Base-by-base conservation (phyloP, 2,888 invertebrate genomes). In the Drosophila borealis region DNA sequence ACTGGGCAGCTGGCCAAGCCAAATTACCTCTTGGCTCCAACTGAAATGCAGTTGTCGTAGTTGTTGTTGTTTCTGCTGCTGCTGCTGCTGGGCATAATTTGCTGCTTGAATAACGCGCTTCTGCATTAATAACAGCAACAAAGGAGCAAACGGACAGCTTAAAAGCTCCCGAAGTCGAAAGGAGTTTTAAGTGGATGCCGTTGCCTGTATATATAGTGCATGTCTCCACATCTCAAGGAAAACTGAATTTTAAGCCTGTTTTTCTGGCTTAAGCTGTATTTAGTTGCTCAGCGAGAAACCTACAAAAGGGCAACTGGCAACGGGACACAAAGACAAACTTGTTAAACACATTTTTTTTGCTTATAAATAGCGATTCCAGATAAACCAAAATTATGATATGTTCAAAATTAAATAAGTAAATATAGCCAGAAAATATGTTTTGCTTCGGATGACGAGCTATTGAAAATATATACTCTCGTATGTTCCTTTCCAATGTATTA, bases 141-240 rank as follows among this genome's bases (percentile, higher is more conserved):
- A 54, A 46, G 48, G 60, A 37, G 44, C 42, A 53, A 21, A 42
- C 39, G 50, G 55, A 51, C 77, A 55, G 61, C 44, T 34, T 29
- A 53, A 73, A 37, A 25, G 74, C 74, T 74, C 55, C 62, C 34
- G 61, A 41, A 33, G 10, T 54, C 21, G 10, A 41, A 54, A 65
- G 55, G 42, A 74, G 57, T 50, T 48, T 25, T 46, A 46, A 53
- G 11, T 53, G 37, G 50, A 25, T 25, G 8, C 13, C 1, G 25
- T 1, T 25, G 25, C 25, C 25, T 1, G 25, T 25, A 5, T 25
- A 1, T 25, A 1, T 25, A 25, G 29, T 29, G 29, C 41, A 53
- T 36, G 56, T 78, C 63, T 76, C 57, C 45, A 2, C 39, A 11
- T 46, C 84, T 78, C 83, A 88, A 83, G 89, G 83, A 83, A 78